Evolutionary conservation across 2,113 vertebrate genomes (phyloP), one percentile per base, ranked within the genome.

Genomic region (Tragelaphus imberbis): DNA sequence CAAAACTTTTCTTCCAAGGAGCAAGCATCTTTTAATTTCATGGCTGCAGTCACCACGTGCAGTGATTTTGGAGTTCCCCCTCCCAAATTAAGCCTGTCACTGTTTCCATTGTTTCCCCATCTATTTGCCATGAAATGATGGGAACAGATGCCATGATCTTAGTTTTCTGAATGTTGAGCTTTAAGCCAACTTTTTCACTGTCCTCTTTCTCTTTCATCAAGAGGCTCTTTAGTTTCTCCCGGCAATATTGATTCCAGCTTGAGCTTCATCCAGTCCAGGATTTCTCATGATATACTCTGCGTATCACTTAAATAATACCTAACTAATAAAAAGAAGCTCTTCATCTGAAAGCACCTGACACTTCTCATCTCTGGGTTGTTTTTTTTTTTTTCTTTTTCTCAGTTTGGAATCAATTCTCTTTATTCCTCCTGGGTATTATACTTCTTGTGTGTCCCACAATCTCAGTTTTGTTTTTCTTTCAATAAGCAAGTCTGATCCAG

Each of bases 361-460:
- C 40, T 1, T 10, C 79, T 8, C 63, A 4, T 56, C 51, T 3
- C n/a, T 49, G 5, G 0, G 27, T 21, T 36, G 28, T 1, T 15
- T 53, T 71, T 44, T 1, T 15, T 56, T 11, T 27, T 82, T 88
- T 75, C 79, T 87, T 86, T 97, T 86, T 58, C 59, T 89, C 23
- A 55, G 44, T 19, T 98, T 91, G 90, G 17, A 97, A 98, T 97
- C 82, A 88, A 96, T 98, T 95, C 2, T 44, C 36, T 94, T 84
- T 15, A 96, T 10, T 97, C 2, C 51, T 95, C 51, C 90, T 53
- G 77, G 61, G 1, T 33, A 90, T 7, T 81, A 94, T 96, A 17
- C 9, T 98, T 96, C 84, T n/a, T 91, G 75, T 90, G 68, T 92
- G n/a, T 88, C 63, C 44, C 96, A 80, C 97, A 98, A 96, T 93